Base-by-base conservation (phyloP, 2,113 vertebrate species). In the Todiramphus saurophagus region DNA sequence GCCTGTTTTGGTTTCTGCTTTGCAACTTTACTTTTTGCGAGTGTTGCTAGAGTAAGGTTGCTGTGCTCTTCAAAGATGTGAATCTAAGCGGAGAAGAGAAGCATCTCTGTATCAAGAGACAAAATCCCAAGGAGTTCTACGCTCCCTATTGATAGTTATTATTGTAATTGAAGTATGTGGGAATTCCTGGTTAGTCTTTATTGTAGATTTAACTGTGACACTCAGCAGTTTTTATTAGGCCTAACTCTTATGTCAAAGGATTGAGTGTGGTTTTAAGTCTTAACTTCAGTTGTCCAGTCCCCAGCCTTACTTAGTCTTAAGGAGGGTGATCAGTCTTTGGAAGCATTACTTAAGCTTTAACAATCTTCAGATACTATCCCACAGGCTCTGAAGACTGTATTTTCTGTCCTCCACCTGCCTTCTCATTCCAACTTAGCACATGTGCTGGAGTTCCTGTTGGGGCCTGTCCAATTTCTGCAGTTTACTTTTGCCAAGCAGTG, bases 361-460 rank as follows among this genome's bases (percentile, higher is more conserved):
- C 14, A 43, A 3, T 35, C 68, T 46, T 73, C 59, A 72, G 16
- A 16, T 72, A 27, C 4, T 41, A 21, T 37, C n/a, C 46, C 16
- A 8, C 4, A 6, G 17, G 75, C 31, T 66, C 73, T 37, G 78
- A 60, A 67, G 50, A 11, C n/a, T 31, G 2, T 56, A 4, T 87
- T 91, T 87, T 82, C 53, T 44, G n/a, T 37, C 41, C 4, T 66
- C 10, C 18, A 39, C 17, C 6, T 85, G 17, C 64, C 48, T 86
- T n/a, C 19, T 74, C 3, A 4, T 55, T 72, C 8, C 7, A 11
- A 1, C 43, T 23, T 51, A 12, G 46, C 20, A 12, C 4, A 0
- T 7, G 10, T 62, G 11, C 44, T 70, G 30, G 17, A 56, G 23
- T 41, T 20, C 60, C 19, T 88, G 2, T 8, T 67, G 35, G 10